Evolutionary conservation across 1,140 invertebrate species (phyloP), one percentile per base, ranked within the genome.

Genomic region (Drosophila pseudoobscura): DNA sequence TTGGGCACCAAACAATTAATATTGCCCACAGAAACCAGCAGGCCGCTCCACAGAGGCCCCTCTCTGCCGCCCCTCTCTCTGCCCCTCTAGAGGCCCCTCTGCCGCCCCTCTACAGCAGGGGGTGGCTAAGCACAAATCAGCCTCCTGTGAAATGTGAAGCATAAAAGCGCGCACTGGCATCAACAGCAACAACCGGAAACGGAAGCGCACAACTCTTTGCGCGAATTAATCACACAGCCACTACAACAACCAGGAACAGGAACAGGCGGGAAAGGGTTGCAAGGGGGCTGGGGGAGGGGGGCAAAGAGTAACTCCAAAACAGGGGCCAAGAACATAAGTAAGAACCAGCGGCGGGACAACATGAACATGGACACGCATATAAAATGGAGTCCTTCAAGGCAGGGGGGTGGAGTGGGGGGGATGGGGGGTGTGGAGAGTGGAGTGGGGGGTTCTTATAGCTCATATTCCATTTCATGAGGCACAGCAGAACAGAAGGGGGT

Each of bases 1-100:
- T 78, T 85, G 82, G 78, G 83, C 78, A 88, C 78, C 87, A 85
- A 87, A 87, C 83, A 87, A 87, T 87, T 87, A 88, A 87, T 87
- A 88, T 88, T 76, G 57, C 17, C 17, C 17, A 17, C 17, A 17
- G 17, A 17, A 17, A 17, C 17, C 17, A 17, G 17, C 17, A 17
- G 17, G 17, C 17, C 17, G 15, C 17, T 17, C 17, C 17, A 17
- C 17, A 17, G 15, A 15, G 15, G 15, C 15, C 15, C 20, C n/a
- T 1, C 20, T 17, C 20, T 20, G 2, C 20, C 1, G 1, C 20
- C 20, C 20, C 20, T 20, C 20, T 20, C n/a, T n/a, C n/a, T n/a
- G n/a, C n/a, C n/a, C n/a, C n/a, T n/a, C n/a, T n/a, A 17, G 15
- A 15, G 15, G 15, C 15, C 15, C 20, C 20, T 17, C 20, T 20